Evolutionary conservation across 2,888 invertebrate species (phyloP).

Genomic region (Parelbella ahira): DNA sequence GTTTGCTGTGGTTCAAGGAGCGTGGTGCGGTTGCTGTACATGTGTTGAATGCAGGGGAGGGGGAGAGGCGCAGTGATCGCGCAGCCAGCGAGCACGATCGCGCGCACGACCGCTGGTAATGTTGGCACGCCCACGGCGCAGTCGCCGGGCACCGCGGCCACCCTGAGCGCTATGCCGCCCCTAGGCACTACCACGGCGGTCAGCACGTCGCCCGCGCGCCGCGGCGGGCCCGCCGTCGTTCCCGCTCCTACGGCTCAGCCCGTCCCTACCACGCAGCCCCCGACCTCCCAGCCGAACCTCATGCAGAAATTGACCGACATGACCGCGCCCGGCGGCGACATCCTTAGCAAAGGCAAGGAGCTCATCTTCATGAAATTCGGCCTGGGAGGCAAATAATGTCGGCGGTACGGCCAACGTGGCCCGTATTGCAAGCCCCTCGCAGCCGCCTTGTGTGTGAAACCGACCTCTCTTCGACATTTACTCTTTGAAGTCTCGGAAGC

Average conservation of each 20-base stretch:
- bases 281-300: conserved; percentile 84
- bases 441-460: conserved; percentile 32
- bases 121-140: conserved; percentile 65
- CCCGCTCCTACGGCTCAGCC: conserved; percentile 72
- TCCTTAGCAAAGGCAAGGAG: conserved; percentile 95
- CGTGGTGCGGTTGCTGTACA: conserved; percentile 27
- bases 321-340: conserved; percentile 93
- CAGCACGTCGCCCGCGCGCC: conserved; percentile 61
- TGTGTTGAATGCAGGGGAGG: conserved; percentile 62
- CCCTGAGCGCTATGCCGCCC: conserved; percentile 36
- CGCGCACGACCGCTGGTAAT: conserved; percentile 83
- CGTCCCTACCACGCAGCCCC: conserved; percentile 52
- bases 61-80: conserved; percentile 76
- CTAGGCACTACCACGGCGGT: conserved; percentile 45
- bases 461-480: conserved; percentile 29
- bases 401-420: conserved; percentile 53
- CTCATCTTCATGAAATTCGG: conserved; percentile 97
- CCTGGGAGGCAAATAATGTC: conserved; percentile 86
- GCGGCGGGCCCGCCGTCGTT: conserved; percentile 63
- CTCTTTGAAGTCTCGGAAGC: conserved; percentile 26
- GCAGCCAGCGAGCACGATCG: conserved; percentile 73
- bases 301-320: conserved; percentile 95
- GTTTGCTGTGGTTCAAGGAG: conserved; percentile 25
- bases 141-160: conserved; percentile 41
- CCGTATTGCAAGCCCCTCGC: conserved; percentile 28